phyloP scores from a whole-genome alignment of 2,888 invertebrate genomes.

The Spisula subtruncata region DNA sequence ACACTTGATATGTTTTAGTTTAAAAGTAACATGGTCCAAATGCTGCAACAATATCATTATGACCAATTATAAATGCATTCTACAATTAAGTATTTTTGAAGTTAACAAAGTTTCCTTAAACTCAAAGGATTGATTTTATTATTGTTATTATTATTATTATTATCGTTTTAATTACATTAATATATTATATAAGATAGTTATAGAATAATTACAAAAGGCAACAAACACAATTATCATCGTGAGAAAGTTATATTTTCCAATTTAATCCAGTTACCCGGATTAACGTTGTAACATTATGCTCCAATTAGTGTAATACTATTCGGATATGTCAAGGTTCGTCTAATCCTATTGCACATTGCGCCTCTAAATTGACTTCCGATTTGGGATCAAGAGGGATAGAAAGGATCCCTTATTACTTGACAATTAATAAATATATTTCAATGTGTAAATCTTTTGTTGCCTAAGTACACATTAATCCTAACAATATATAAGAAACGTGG shows the following conservation, averaged over 20 bases:
- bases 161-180: too few relatives aligned
- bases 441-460: conserved; percentile 1
- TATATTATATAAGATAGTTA: too few relatives aligned
- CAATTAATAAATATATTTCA: conserved; percentile 46
- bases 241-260: conserved; percentile 48
- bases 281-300: conserved; percentile 32
- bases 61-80: too few relatives aligned
- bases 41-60: too few relatives aligned
- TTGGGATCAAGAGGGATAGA: conserved; percentile 57
- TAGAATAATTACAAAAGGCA: too few relatives aligned
- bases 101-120: too few relatives aligned
- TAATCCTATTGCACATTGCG: conserved; percentile 39
- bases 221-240: conserved; percentile 27
- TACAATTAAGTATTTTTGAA: too few relatives aligned
- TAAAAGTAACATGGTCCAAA: too few relatives aligned
- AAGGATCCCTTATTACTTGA: conserved; percentile 42
- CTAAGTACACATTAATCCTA: neutral
- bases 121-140: too few relatives aligned
- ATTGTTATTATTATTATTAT: too few relatives aligned
- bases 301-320: conserved; percentile 42
- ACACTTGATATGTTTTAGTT: too few relatives aligned
- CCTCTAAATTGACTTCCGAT: conserved; percentile 51
- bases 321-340: conserved; percentile 43
- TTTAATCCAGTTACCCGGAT: conserved; percentile 33
- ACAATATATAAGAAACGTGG: conserved; percentile 46